Base-by-base conservation (phyloP, 2,888 invertebrate species). In the Synanthedon vespiformis region DNA sequence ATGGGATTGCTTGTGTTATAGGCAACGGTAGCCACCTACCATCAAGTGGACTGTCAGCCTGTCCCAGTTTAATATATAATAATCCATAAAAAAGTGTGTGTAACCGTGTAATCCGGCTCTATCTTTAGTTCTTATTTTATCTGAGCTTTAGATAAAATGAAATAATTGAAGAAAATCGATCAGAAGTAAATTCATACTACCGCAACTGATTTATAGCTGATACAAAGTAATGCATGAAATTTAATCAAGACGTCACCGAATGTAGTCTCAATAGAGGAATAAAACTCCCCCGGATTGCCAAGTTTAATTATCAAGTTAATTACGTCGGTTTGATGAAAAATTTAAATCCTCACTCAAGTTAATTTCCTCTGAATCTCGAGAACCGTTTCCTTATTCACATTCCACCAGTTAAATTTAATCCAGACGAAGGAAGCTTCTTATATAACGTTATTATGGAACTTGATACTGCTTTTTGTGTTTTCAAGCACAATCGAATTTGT, bases 301-400 rank as follows among this genome's bases (percentile, higher is more conserved):
- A 79, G 74, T 82, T 84, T 83, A 80, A 82, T 82, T 80, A 80
- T 75, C 72, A 81, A 84, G 77, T 80, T 84, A 83, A 83, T 84
- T 80, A 83, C 74, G 70, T 77, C 70, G 76, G 80, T 80, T 75
- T 76, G 78, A 83, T 82, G 81, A 85, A 83, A 82, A 83, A 78
- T 83, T 82, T 78, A 75, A 80, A 80, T 78, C 79, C 68, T 71
- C 70, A 74, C 74, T 80, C 73, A 75, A 80, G 82, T 77, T 80
- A 80, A 83, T 80, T 83, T 80, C 72, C 77, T 75, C 67, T 60
- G 74, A 66, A 77, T 68, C 71, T 65, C 56, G 63, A 68, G 70
- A 75, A 70, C 65, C 72, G 73, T 77, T 81, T 78, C 77, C 75
- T 76, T 68, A 70, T 76, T 74, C 74, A 72, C 72, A 71, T 72